Evolutionary conservation across 2,797 vertebrate species (phyloP).

Genomic region (Telmatherina bonti): DNA sequence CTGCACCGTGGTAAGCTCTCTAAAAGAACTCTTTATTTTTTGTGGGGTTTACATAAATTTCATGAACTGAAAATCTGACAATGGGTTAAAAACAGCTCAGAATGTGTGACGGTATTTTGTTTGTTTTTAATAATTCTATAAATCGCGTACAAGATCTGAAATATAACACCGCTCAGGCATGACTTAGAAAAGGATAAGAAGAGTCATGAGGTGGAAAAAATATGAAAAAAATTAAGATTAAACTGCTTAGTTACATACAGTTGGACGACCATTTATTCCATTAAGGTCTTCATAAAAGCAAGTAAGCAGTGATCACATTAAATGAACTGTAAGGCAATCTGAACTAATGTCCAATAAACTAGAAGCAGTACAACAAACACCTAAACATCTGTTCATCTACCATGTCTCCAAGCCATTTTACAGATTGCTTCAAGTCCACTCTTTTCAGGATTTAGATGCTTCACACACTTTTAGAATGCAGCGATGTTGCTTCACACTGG

Average conservation of each 20-base stretch:
- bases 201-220: not conserved
- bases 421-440: constrained; percentile 9
- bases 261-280: not conserved
- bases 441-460: constrained; percentile 6
- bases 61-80: no score
- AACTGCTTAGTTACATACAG: not conserved
- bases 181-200: not conserved
- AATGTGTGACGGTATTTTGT: not conserved
- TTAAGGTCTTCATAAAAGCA: not conserved
- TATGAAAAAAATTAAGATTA: not conserved
- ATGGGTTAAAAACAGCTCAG: not conserved
- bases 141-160: not conserved
- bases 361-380: not conserved
- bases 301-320: not conserved
- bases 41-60: no score
- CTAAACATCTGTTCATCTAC: not conserved
- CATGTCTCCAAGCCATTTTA: not conserved
- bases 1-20: constrained; percentile 95
- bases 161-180: not conserved
- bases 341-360: not conserved
- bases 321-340: not conserved
- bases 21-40: constrained; percentile 1
- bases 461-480: constrained; percentile 26
- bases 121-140: not conserved
- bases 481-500: not conserved